These are phyloP conservation scores for Rhabdornis inornatus DNA, from an alignment of 2,113 vertebrate species.

Conservation along the genomic window DNA sequence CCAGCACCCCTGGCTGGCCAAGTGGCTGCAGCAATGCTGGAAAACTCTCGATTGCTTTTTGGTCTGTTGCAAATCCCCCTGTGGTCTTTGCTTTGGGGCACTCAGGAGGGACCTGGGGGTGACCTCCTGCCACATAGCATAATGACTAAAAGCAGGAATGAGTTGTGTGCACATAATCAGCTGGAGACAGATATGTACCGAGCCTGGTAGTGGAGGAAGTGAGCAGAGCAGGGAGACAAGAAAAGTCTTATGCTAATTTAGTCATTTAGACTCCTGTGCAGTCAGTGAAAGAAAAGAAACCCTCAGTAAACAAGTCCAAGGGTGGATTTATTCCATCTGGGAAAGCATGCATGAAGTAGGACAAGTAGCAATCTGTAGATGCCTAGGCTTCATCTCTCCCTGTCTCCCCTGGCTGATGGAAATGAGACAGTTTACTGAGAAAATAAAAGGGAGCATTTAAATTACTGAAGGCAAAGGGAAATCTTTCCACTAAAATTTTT, in stretches of 20 bases:
- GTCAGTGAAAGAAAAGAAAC: neutral
- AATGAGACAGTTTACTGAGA: neutral
- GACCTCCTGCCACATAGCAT: neutral
- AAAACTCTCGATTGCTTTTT: neutral
- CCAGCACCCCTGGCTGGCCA: rapidly evolving
- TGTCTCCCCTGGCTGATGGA: neutral
- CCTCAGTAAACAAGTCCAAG: neutral
- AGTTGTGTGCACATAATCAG: rapidly evolving
- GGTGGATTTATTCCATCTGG: neutral
- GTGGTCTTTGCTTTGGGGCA: neutral
- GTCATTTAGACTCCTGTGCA: neutral
- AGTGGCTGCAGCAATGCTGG: neutral
- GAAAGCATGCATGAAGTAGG: neutral
- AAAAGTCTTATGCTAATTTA: neutral
- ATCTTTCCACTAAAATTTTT: neutral
- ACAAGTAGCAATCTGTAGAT: neutral
- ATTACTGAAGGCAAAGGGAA: neutral
- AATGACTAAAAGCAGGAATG: neutral
- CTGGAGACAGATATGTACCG: neutral
- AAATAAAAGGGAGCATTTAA: neutral
- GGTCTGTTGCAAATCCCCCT: neutral
- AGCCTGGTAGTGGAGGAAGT: neutral
- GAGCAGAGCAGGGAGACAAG: neutral
- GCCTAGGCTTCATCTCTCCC: neutral
- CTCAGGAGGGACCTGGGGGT: neutral